Evolutionary conservation across 2,888 invertebrate species (phyloP).

Genomic region (Philaethria dido): DNA sequence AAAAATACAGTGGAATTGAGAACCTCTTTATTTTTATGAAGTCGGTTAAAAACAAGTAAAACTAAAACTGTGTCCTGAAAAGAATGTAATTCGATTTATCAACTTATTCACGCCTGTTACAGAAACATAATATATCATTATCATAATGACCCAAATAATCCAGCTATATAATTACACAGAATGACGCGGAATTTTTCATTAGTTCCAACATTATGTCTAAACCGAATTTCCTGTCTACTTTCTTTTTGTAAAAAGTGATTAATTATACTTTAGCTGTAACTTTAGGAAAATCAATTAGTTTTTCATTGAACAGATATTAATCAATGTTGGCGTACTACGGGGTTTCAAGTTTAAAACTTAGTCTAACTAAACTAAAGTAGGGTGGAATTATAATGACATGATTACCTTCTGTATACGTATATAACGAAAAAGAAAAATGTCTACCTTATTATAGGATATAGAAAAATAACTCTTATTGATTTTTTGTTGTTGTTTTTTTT

Average conservation of each 20-base stretch:
- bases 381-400: not conserved
- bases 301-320: slow-evolving; percentile 14
- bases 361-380: not conserved
- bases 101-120: no score
- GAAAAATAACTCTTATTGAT: no score
- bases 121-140: slow-evolving; percentile 4
- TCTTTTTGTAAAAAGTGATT: slow-evolving; percentile 8
- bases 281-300: slow-evolving; percentile 12
- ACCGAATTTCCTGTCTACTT: slow-evolving; percentile 10
- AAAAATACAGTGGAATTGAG: no score
- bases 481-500: no score
- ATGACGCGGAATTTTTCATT: slow-evolving; percentile 32
- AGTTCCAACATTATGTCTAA: slow-evolving; percentile 22
- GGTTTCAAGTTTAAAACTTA: not conserved
- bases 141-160: slow-evolving; percentile 28
- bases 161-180: slow-evolving; percentile 26
- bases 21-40: no score
- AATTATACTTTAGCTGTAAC: slow-evolving; percentile 3
- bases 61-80: no score
- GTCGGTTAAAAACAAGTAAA: no score
- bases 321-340: not conserved
- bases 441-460: no score
- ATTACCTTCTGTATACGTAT: no score
- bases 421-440: no score
- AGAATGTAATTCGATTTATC: no score